Evolutionary conservation across 2,888 invertebrate genomes (phyloP), one percentile per base, ranked within the genome.

Genomic region (Pecten maximus): DNA sequence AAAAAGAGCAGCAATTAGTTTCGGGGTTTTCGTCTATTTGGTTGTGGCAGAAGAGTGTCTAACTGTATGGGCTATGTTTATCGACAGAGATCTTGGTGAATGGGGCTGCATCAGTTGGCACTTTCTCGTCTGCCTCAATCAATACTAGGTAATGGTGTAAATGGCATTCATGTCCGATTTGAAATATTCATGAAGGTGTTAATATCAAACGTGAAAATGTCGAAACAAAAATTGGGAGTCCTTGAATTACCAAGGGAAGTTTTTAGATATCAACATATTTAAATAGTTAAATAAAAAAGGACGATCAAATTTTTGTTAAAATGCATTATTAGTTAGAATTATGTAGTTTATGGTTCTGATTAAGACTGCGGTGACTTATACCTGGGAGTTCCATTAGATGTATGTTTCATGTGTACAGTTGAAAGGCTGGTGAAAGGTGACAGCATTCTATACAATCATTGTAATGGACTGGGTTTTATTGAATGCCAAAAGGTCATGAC

Each of bases 111-210:
- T 74, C 60, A 48, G 48, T 48, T 48, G 48, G 12, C 48, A n/a
- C 60, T 60, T 60, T 60, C 74, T 74, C 74, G 35, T 74, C 35
- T 28, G 8, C 8, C 1, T 4, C 54, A 54, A 74, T 74, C 74
- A 74, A 74, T 74, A 74, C 28, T 54, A 54, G 19, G 54, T 54
- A 54, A 48, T 19, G 15, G 74, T 74, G 74, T 74, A 74, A 74
- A 74, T 74, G 74, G 74, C 35, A 74, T 10, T 74, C 35, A 10
- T 74, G 74, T 74, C 35, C 74, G 74, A 74, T 74, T 74, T 74
- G 74, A 74, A 74, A 74, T 74, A 74, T 74, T 74, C 74, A 74
- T 74, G 74, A 74, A 74, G 74, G 74, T 74, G 35, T 74, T 74
- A 35, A 8, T 74, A 74, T 74, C 74, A 35, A 74, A 74, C 19